Evolutionary conservation across 2,888 invertebrate species (phyloP).

Genomic region (Gymnoscelis rufifasciata): DNA sequence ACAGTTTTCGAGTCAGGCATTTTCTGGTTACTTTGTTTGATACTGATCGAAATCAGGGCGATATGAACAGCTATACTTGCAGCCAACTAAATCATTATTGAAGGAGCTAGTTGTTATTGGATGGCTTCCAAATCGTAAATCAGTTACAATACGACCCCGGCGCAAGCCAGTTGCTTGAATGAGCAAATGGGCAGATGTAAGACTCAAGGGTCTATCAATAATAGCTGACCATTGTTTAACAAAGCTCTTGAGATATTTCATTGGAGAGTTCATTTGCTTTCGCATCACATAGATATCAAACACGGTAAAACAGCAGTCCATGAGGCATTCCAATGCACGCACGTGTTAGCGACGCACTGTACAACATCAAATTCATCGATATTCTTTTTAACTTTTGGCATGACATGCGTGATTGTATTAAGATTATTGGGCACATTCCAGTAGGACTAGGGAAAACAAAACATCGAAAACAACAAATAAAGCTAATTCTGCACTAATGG

Average conservation of each 20-base stretch:
- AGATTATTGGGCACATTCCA: conserved; percentile 31
- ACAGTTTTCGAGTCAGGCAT: conserved; percentile 10
- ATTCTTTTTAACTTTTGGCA: conserved; percentile 49
- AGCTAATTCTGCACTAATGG: conserved; percentile 26
- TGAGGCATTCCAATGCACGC: conserved; percentile 50
- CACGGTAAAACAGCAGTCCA: conserved; percentile 43
- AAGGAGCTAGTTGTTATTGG: conserved; percentile 38
- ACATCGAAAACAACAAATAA: conserved; percentile 28
- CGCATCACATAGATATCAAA: conserved; percentile 37
- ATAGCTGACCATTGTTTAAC: not conserved
- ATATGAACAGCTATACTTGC: conserved; percentile 19
- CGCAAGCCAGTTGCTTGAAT: conserved; percentile 24
- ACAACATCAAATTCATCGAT: conserved; percentile 46
- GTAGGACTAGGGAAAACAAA: conserved; percentile 16
- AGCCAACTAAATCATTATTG: conserved; percentile 40
- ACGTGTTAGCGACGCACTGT: conserved; percentile 52
- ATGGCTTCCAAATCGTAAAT: conserved; percentile 38
- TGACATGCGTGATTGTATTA: conserved; percentile 55
- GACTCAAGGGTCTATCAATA: conserved; percentile 12
- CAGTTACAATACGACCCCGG: conserved; percentile 26
- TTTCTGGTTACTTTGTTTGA: conserved; percentile 8
- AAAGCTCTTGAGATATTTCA: not conserved
- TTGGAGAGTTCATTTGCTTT: conserved; percentile 35
- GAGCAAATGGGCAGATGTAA: conserved; percentile 18
- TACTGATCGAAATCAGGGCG: conserved; percentile 14